Base-by-base conservation (phyloP, 1,140 invertebrate species). In the Lerema accius region DNA sequence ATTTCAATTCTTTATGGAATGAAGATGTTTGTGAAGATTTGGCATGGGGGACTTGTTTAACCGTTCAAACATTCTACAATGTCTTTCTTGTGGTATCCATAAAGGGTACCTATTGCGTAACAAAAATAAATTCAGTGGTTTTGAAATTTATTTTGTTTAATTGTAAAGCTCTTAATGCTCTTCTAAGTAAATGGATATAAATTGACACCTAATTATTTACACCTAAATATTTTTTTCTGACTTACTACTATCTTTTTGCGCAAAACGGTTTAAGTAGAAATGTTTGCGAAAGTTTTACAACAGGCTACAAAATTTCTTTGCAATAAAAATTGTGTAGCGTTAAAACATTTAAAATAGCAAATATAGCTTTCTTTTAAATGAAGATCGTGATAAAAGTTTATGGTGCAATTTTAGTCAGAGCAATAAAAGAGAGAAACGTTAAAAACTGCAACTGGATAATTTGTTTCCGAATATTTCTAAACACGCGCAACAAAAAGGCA, bases 401-500 rank as follows among this genome's bases (percentile, higher is more conserved):
- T 43, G 40, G 13, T 9, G 17, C 37, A 40, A 26, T 40, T 40
- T 53, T 16, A 32, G 23, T 42, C 11, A n/a, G 55, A 26, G 39
- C 42, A 37, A 58, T 45, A 26, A 55, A 14, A 16, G 16, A 11
- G 15, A 42, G 45, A 46, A 46, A 26, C 9, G 19, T 6, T 13
- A 58, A 56, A 58, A 46, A 32, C 17, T 17, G 26, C 45, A 46
- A 48, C 4, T 15, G 32, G 55, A 58, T 37, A 37, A 37, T 37
- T 48, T 59, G 55, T 59, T 59, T 37, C 45, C 26, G 35, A 59
- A 59, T 14, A 59, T 37, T 55, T 28, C 46, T 15, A 39, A 55
- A 17, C 56, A 50, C n/a, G 15, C 60, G 39, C 55, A 71, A 69
- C 53, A 65, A 63, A 37, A 71, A 69, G 68, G 60, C 45, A 61